These are phyloP conservation scores for Peromyscus polionotus DNA, from an alignment of 2,113 vertebrate genomes.

Conservation along the genomic window DNA sequence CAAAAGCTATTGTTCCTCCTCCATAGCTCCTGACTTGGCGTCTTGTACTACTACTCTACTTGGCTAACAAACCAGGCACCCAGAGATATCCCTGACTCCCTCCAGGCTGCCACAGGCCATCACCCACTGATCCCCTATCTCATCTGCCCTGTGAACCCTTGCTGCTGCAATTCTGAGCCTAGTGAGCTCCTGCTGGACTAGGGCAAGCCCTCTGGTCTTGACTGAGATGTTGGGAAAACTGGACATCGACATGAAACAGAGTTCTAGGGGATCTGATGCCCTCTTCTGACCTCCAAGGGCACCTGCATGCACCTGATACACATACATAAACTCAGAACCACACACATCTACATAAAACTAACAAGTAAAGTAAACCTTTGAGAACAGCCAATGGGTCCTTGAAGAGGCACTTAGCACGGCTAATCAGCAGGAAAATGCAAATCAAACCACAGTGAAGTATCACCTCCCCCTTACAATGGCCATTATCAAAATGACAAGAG, in stretches of 20 bases:
- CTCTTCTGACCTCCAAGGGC: not conserved
- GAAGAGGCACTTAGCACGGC: not conserved
- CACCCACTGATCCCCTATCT: not conserved
- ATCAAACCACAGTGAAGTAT: not conserved
- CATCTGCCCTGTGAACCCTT: too few species aligned
- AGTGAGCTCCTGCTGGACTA: not conserved
- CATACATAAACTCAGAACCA: too few species aligned
- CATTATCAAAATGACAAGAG: not conserved
- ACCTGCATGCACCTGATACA: not conserved
- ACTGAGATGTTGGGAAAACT: not conserved
- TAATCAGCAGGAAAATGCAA: not conserved
- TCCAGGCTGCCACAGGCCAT: not conserved
- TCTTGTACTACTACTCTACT: not conserved
- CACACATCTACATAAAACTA: not conserved
- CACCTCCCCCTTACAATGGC: not conserved
- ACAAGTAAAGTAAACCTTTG: not conserved
- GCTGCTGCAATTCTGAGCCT: accelerated
- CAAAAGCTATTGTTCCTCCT: not conserved
- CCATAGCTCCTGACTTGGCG: not conserved
- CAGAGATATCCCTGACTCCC: too few species aligned
- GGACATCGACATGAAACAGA: not conserved
- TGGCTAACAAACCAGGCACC: not conserved
- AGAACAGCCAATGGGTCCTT: not conserved
- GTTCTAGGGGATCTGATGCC: not conserved
- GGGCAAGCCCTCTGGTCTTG: not conserved